Conservation (phyloP, 2,888 invertebrate species). For the Diplolepis rosae region DNA sequence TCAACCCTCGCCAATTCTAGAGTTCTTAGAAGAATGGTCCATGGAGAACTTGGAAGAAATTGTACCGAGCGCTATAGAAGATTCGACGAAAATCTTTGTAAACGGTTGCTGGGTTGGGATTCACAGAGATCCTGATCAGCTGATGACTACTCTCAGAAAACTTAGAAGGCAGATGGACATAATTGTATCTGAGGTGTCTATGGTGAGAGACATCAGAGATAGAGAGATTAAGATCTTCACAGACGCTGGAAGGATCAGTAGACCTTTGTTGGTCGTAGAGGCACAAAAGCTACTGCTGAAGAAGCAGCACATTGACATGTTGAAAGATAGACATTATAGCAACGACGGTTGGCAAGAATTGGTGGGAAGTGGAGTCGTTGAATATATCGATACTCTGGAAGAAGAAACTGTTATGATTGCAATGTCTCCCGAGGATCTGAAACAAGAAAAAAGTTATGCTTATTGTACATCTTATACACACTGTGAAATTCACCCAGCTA, state of each 20-base stretch:
- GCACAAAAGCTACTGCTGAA: constrained; percentile 93
- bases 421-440: constrained; percentile 98
- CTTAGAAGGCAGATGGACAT: constrained; percentile 99
- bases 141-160: constrained; percentile 98
- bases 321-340: constrained; percentile 97
- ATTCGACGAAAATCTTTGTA: constrained; percentile 99
- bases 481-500: constrained; percentile 99
- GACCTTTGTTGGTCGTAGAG: constrained; percentile 98
- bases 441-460: constrained; percentile 92
- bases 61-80: constrained; percentile 98
- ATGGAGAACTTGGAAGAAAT: constrained; percentile 99
- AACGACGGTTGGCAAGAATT: constrained; percentile 89
- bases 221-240: constrained; percentile 99
- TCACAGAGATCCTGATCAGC: constrained; percentile 98
- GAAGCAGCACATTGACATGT: constrained; percentile 94
- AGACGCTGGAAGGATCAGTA: constrained; percentile 98
- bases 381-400: constrained; percentile 99
- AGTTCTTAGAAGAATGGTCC: constrained; percentile 99
- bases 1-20: constrained; percentile 98
- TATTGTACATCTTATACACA: constrained; percentile 99
- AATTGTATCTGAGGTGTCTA: constrained; percentile 99
- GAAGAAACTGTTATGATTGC: constrained; percentile 99
- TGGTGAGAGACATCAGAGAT: constrained; percentile 99
- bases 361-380: constrained; percentile 92
- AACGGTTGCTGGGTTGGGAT: constrained; percentile 99